phyloP scores from a whole-genome alignment of 2,797 vertebrate genomes.

The Hydrophis major region DNA sequence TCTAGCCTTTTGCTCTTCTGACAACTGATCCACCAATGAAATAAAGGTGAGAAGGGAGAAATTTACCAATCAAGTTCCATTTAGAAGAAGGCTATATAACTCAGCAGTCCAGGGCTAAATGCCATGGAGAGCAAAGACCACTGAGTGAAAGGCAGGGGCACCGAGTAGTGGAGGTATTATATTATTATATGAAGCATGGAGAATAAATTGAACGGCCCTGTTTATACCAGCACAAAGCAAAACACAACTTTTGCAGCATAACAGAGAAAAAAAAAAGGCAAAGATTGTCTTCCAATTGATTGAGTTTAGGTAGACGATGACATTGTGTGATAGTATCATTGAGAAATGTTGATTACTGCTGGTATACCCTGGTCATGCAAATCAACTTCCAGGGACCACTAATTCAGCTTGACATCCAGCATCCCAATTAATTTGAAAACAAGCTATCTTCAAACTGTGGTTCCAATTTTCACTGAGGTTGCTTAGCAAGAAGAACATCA shows the following conservation, averaged over 20 bases:
- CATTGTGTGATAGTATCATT: neutral
- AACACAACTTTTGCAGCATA: neutral
- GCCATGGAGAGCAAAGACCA: neutral
- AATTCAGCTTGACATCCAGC: neutral
- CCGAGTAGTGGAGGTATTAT: neutral
- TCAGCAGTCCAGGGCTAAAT: neutral
- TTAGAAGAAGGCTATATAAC: neutral
- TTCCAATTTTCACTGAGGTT: neutral
- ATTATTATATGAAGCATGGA: neutral
- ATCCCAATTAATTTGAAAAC: neutral
- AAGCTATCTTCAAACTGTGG: neutral
- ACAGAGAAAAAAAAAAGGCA: neutral
- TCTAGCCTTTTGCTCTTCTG: neutral
- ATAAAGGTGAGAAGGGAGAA: neutral
- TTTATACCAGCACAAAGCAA: neutral
- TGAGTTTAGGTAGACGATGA: neutral
- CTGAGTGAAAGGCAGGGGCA: neutral
- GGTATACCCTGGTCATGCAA: neutral
- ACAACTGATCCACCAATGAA: neutral
- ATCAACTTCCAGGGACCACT: neutral
- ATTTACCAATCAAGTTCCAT: neutral
- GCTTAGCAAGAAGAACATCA: neutral
- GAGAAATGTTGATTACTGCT: neutral
- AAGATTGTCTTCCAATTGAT: neutral
- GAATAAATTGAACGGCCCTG: neutral